phyloP scores from a whole-genome alignment of 2,797 vertebrate species.

The Aplochiton taeniatus region DNA sequence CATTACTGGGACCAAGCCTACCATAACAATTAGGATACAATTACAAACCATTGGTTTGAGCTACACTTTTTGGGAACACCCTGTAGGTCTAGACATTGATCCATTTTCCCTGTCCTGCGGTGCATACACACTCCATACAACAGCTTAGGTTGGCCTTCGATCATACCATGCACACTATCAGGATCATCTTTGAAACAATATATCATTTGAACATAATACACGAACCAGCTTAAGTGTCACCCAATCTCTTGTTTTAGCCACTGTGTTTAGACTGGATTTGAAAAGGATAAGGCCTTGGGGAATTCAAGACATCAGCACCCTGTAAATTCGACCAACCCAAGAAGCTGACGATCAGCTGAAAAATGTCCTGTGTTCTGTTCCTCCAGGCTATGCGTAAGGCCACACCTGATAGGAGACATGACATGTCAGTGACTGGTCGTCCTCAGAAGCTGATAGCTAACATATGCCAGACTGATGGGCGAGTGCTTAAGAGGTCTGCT shows the following conservation, averaged over 20 bases:
- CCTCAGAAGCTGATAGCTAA: constrained; percentile 43
- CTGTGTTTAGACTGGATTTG: constrained; percentile 19
- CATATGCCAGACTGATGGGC: constrained; percentile 44
- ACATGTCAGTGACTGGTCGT: constrained; percentile 24
- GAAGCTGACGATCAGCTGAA: constrained; percentile 33
- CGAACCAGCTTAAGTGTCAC: constrained; percentile 10
- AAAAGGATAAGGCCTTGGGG: constrained; percentile 24
- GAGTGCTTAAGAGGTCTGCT: constrained; percentile 25
- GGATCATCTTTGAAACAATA: constrained; percentile 22
- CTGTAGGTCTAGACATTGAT: too few species aligned
- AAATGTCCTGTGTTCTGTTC: constrained; percentile 29
- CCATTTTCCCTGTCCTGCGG: too few species aligned
- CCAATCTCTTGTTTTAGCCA: constrained; percentile 12
- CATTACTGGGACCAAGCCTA: not conserved
- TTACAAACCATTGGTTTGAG: not conserved
- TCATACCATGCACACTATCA: too few species aligned
- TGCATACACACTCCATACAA: too few species aligned
- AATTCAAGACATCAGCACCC: constrained; percentile 25
- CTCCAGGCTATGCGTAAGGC: constrained; percentile 25
- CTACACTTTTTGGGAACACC: too few species aligned
- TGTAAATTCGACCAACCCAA: constrained; percentile 20
- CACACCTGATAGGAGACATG: constrained; percentile 23
- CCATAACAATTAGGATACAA: not conserved
- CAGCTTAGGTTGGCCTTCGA: too few species aligned
- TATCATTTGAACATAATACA: constrained; percentile 14